Evolutionary conservation across 2,888 invertebrate genomes (phyloP).

Genomic region (Idaea straminata): DNA sequence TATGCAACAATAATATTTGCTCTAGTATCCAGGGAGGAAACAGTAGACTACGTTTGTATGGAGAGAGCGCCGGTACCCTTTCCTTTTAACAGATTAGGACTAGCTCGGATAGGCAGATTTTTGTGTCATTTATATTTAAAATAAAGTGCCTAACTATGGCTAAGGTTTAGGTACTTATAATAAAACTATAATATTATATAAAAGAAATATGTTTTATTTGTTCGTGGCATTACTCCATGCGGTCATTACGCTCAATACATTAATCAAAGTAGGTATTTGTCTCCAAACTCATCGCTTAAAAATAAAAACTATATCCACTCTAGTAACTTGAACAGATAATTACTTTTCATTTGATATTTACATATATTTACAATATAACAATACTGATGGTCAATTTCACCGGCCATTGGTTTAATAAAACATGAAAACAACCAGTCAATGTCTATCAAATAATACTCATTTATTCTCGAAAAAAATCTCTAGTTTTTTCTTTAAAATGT

Average conservation of each 20-base stretch:
- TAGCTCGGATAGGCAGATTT: too few relatives aligned
- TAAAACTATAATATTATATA: conserved; percentile 37
- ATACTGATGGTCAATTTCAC: neutral
- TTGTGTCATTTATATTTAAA: too few relatives aligned
- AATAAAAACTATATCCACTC: conserved; percentile 24
- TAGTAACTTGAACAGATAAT: conserved; percentile 14
- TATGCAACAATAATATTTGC: too few relatives aligned
- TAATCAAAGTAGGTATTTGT: conserved; percentile 19
- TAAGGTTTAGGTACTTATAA: conserved; percentile 1
- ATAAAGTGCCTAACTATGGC: too few relatives aligned
- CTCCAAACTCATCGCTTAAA: conserved; percentile 22
- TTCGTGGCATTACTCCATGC: conserved; percentile 47
- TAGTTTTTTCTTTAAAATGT: too few relatives aligned
- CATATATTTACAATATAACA: conserved; percentile 9
- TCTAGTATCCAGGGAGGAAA: too few relatives aligned
- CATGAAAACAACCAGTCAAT: too few relatives aligned
- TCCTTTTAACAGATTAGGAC: too few relatives aligned
- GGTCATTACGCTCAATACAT: conserved; percentile 26
- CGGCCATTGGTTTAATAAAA: neutral
- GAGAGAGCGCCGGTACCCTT: too few relatives aligned
- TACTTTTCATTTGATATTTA: conserved; percentile 22
- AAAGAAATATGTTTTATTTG: conserved; percentile 73
- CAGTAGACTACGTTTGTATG: too few relatives aligned
- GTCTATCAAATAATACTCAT: too few relatives aligned
- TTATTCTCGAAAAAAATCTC: too few relatives aligned